A percentile compares a stretch with the other conserved stretches of the same genome.
phyloP scores from a whole-genome alignment of 1,140 invertebrate genomes.

The Ceratosolen solmsi region DNA sequence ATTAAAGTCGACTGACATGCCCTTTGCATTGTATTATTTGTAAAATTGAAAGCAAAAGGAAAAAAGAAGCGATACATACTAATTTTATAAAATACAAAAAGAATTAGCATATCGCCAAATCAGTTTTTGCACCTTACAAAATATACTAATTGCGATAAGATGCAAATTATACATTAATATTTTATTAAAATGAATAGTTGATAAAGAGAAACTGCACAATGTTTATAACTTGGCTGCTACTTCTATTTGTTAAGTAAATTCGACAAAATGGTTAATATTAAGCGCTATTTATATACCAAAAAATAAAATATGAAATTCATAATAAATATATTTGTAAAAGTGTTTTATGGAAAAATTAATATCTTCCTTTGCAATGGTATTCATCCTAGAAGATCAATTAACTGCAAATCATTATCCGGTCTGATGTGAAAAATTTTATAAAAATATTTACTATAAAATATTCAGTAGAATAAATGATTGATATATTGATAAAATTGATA shows the following conservation, averaged over 20 bases:
- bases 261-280: constrained; percentile 34
- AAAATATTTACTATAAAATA: not conserved
- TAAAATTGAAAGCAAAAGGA: not conserved
- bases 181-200: constrained; percentile 20
- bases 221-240: constrained; percentile 46
- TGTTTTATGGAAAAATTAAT: not conserved
- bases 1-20: constrained; percentile 27
- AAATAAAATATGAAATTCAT: not conserved
- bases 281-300: constrained; percentile 29
- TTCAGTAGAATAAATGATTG: too few species aligned
- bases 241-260: constrained; percentile 38
- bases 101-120: constrained; percentile 36
- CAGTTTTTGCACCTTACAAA: constrained; percentile 45
- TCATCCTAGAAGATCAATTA: not conserved
- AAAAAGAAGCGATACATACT: too few species aligned
- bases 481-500: too few species aligned
- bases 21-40: constrained; percentile 32
- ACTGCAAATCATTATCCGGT: not conserved
- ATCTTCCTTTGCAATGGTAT: not conserved
- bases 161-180: constrained; percentile 40
- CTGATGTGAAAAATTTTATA: not conserved
- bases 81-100: too few species aligned
- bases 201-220: constrained; percentile 41
- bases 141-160: constrained; percentile 18
- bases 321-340: not conserved